Base-by-base conservation (phyloP, 2,888 invertebrate species). In the Pandemis corylana region DNA sequence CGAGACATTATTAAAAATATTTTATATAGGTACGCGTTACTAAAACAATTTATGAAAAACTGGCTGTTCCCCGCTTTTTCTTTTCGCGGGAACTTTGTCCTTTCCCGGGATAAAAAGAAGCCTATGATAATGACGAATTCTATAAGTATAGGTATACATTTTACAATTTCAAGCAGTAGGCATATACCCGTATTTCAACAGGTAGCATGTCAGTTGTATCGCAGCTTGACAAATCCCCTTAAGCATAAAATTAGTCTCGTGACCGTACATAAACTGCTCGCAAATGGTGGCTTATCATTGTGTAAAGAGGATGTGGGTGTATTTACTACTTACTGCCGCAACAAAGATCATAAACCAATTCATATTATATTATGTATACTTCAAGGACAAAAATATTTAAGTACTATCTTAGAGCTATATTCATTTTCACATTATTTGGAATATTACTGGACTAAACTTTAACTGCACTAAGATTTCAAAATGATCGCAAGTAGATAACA, bases 251-350 rank as follows among this genome's bases (percentile, higher is more conserved):
- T 66, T 68, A 62, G 68, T 72, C 67, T 67, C 72, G 72, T 63
- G 68, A 67, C 68, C 62, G n/a, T 63, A 63, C 51, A 63, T 66
- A 59, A 65, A 61, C 49, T 51, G 67, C 61, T 42, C 49, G 49
- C 49, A 46, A n/a, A 72, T 61, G 28, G 28, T 72, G 53, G 28
- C 62, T 68, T 67, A 68, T 72, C 67, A 72, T 62, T 53, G 62
- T 53, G 44, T 68, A 28, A 4, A 46, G 15, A n/a, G 41, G 44
- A 9, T 10, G 49, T 65, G 13, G 46, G 49, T 65, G 9, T 20
- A 51, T 51, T 51, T 51, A 51, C 56, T 15, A 56, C 56, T 56
- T 15, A 56, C 56, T 56, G 56, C 20, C 56, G 15, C 20, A 56
- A 56, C 15, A 20, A 20, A 56, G 20, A 56, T 56, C 20, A 20